These are phyloP conservation scores for Nephrotoma appendiculata DNA, from an alignment of 2,888 invertebrate species.

Conservation along the genomic window DNA sequence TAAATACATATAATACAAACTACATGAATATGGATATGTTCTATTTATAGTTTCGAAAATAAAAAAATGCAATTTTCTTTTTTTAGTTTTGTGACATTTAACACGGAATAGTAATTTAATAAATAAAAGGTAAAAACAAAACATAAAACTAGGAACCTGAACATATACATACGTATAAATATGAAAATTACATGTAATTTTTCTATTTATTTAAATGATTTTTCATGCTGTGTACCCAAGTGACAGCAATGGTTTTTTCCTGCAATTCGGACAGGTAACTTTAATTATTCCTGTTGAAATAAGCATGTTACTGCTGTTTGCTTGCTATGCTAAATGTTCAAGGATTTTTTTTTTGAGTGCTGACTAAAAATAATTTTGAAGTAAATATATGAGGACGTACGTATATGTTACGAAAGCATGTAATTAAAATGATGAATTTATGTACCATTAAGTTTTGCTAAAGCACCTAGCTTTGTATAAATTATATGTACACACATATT, in stretches of 20 bases:
- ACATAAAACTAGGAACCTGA: neutral
- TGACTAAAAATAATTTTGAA: neutral
- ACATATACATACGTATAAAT: neutral
- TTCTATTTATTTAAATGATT: neutral
- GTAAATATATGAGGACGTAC: neutral
- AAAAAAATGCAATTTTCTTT: neutral
- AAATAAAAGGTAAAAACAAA: neutral
- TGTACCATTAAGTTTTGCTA: neutral
- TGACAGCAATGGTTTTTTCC: neutral
- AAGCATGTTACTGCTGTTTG: neutral
- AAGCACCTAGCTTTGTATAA: neutral
- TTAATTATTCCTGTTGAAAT: neutral
- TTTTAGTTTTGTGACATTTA: neutral
- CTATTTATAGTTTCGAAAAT: neutral
- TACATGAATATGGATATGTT: neutral
- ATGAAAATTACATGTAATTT: neutral
- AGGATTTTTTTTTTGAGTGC: neutral
- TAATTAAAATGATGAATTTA: neutral
- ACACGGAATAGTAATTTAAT: neutral
- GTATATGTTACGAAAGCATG: neutral
- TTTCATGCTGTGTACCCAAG: neutral
- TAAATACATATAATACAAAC: neutral
- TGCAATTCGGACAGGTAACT: neutral
- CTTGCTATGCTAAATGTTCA: neutral
- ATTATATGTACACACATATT: neutral